Evolutionary conservation across 1,140 invertebrate genomes (phyloP).

Genomic region (Trypoxylus dichotomus): DNA sequence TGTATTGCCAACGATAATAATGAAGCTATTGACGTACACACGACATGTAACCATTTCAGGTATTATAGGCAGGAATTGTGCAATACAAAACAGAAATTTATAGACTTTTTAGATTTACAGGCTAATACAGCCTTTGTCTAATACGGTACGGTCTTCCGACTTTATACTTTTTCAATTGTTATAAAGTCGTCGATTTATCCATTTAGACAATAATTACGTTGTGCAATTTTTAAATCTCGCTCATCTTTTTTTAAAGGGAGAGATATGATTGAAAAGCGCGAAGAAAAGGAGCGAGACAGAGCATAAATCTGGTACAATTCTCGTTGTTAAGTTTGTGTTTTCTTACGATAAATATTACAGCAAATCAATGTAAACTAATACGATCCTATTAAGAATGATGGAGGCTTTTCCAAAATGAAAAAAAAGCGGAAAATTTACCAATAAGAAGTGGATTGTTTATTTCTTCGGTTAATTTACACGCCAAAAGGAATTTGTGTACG

Average conservation of each 20-base stretch:
- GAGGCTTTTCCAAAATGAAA: slow-evolving; percentile 23
- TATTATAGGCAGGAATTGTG: slow-evolving; percentile 16
- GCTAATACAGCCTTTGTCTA: not conserved
- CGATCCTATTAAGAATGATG: not conserved
- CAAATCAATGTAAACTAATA: slow-evolving; percentile 36
- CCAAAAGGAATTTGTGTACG: slow-evolving; percentile 5
- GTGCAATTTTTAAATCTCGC: slow-evolving; percentile 39
- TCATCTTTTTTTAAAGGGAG: slow-evolving; percentile 27
- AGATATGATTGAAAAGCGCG: not conserved
- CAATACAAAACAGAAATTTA: not conserved
- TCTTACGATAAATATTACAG: too few relatives aligned
- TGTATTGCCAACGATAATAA: too few relatives aligned
- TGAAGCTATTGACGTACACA: too few relatives aligned
- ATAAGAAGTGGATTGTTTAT: not conserved
- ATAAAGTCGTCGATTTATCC: not conserved
- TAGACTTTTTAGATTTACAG: not conserved
- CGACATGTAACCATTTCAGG: not conserved
- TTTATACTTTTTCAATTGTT: not conserved
- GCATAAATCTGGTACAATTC: slow-evolving; percentile 45
- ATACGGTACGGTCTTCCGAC: not conserved
- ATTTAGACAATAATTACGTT: not conserved
- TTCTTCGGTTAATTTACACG: not conserved
- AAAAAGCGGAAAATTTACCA: not conserved
- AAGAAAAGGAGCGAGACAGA: slow-evolving; percentile 37
- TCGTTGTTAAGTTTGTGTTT: slow-evolving; percentile 37